phyloP scores from a whole-genome alignment of 1,140 invertebrate genomes.

The Drosophila chauvacae region DNA sequence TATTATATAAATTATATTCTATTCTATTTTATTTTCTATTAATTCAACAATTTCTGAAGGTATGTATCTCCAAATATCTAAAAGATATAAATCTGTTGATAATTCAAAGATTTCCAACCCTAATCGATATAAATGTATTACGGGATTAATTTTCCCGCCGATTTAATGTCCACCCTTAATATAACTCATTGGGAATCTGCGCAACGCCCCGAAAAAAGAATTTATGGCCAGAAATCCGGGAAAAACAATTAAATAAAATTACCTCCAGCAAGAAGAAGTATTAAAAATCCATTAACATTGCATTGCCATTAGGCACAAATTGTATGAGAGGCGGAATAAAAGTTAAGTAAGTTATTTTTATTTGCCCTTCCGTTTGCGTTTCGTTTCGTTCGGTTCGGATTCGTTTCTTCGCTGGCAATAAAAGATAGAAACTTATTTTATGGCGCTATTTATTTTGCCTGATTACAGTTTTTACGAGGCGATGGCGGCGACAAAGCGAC shows the following conservation, averaged over 20 bases:
- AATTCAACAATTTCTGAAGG: too few species aligned
- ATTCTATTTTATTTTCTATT: not conserved
- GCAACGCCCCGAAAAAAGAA: conserved; percentile 10
- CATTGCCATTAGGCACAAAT: conserved; percentile 73
- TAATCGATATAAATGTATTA: not conserved
- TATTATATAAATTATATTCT: too few species aligned
- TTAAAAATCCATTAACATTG: conserved; percentile 71
- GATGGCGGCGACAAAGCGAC: conserved; percentile 65
- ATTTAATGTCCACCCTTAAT: conserved; percentile 25
- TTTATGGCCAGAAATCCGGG: conserved; percentile 49
- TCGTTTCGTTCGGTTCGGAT: not conserved
- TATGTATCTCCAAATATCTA: not conserved
- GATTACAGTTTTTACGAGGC: conserved; percentile 82
- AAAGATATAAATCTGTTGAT: not conserved
- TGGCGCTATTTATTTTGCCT: conserved; percentile 81
- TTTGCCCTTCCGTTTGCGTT: conserved; percentile 34
- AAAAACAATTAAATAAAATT: conserved; percentile 69
- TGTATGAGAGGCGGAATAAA: conserved; percentile 53
- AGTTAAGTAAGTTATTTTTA: conserved; percentile 77
- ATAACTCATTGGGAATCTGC: conserved; percentile 4
- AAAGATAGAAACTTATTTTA: conserved; percentile 83
- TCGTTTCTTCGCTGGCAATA: conserved; percentile 60
- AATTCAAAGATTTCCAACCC: too few species aligned
- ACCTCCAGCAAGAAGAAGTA: conserved; percentile 42
- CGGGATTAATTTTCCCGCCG: not conserved